phyloP scores from a whole-genome alignment of 2,797 vertebrate species.

The Platalea minor region DNA sequence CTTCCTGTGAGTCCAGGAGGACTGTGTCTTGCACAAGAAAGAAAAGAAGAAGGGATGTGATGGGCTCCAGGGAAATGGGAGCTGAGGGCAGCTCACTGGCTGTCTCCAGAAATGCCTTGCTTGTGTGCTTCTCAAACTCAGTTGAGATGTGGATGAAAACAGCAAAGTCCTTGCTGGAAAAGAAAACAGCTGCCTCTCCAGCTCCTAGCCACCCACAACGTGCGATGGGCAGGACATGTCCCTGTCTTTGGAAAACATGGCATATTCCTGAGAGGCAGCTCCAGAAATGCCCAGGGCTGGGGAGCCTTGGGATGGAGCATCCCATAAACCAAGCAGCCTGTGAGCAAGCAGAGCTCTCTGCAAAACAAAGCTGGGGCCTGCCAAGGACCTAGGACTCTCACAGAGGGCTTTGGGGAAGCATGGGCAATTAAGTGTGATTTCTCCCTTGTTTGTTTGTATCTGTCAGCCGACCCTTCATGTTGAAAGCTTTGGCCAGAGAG shows the following conservation, averaged over 20 bases:
- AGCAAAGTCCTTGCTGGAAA: conserved; percentile 7
- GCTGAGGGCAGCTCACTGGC: not conserved
- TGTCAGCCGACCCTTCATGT: not conserved
- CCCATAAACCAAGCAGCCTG: not conserved
- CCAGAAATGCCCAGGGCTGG: not conserved
- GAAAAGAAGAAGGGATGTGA: not conserved
- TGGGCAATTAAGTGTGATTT: not conserved
- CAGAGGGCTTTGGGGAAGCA: not conserved
- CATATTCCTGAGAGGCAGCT: not conserved
- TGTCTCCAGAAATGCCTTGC: not conserved
- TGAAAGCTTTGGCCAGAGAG: not conserved
- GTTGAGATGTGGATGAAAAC: not conserved
- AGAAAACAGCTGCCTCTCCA: conserved; percentile 1
- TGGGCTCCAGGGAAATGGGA: not conserved
- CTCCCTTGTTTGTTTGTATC: not conserved
- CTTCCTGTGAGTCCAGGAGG: not conserved
- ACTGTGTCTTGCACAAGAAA: not conserved
- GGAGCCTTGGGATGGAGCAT: not conserved
- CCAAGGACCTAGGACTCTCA: not conserved
- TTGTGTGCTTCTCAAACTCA: not conserved
- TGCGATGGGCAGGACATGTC: not conserved
- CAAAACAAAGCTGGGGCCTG: not conserved
- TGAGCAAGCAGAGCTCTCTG: not conserved
- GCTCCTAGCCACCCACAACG: not conserved
- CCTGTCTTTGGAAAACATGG: not conserved